Base-by-base conservation (phyloP, 2,888 invertebrate genomes). In the Psylliodes chrysocephalus region DNA sequence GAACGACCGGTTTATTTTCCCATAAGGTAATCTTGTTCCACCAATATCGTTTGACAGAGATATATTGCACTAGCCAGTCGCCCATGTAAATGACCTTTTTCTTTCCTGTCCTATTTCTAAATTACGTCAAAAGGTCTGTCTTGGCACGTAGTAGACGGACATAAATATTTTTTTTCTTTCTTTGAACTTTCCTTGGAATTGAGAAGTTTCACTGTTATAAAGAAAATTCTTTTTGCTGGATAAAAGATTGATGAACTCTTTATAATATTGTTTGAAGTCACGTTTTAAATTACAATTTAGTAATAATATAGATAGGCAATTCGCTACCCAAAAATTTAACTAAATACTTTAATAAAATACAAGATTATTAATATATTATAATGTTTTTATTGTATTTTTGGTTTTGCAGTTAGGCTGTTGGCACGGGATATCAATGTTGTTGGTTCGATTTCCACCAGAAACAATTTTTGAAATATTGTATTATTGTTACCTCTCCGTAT, bases 51-150 rank as follows among this genome's bases (percentile, higher is more conserved):
- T 66, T 69, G 75, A 72, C 73, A 73, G 69, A 73, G 73, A 74
- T 74, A 70, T 71, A 75, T 74, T 63, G 70, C 68, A 56, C 54
- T 61, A 67, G 70, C 67, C 74, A 74, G 60, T 70, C 70, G 68
- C 60, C 73, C 73, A 74, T 75, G 75, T 69, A 75, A 75, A 75
- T 73, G 74, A 73, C 75, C 75, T 75, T 74, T 74, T 71, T 72
- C 69, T 73, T 73, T 71, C 64, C 70, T 67, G 68, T 64, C 33
- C 64, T 60, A 60, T 64, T 60, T 64, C 60, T 64, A 60, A 68
- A 71, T 71, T 67, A 66, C 65, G 69, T 68, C 69, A 64, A 71
- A 72, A 71, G 71, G 73, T 71, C 70, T 67, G 66, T 60, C 55
- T 59, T 49, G 55, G 63, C 63, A 63, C 57, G 57, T 63, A 52